These are phyloP conservation scores for Sceliomorpha sp. DNA, from an alignment of 2,888 invertebrate genomes.

Conservation along the genomic window DNA sequence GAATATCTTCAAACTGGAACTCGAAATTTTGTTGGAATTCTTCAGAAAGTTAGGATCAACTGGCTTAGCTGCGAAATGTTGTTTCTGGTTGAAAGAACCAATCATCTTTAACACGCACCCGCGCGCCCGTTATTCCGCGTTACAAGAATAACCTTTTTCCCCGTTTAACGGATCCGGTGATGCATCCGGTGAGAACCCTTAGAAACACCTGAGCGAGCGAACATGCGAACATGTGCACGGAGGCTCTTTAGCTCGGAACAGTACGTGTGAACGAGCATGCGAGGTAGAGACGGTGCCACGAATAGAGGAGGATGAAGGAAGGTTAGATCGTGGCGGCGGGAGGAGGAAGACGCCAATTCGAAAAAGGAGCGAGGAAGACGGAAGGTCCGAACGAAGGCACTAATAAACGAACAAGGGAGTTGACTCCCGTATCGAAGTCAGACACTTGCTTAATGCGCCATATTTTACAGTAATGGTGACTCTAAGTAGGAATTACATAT, in stretches of 20 bases:
- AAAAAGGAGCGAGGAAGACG: conserved; percentile 20
- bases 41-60: too few species aligned
- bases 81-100: conserved; percentile 38
- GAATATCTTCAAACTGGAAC: too few species aligned
- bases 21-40: too few species aligned
- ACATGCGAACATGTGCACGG: conserved; percentile 64
- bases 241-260: conserved; percentile 45
- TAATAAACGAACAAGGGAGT: conserved; percentile 50
- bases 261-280: conserved; percentile 55
- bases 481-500: conserved; percentile 77
- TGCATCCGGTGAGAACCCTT: conserved; percentile 52
- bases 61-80: too few species aligned
- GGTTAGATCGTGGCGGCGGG: too few species aligned
- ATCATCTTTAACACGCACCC: conserved; percentile 41
- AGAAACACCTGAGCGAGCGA: conserved; percentile 67
- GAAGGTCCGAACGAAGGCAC: conserved; percentile 21
- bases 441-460: conserved; percentile 64
- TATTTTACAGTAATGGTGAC: conserved; percentile 73
- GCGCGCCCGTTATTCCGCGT: conserved; percentile 43
- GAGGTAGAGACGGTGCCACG: conserved; percentile 39
- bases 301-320: conserved; percentile 21
- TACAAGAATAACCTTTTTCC: conserved; percentile 62
- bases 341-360: neutral
- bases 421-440: conserved; percentile 51
- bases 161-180: conserved; percentile 58